Conservation (phyloP, 1,140 invertebrate genomes). For the Andrena cerasifolii region DNA sequence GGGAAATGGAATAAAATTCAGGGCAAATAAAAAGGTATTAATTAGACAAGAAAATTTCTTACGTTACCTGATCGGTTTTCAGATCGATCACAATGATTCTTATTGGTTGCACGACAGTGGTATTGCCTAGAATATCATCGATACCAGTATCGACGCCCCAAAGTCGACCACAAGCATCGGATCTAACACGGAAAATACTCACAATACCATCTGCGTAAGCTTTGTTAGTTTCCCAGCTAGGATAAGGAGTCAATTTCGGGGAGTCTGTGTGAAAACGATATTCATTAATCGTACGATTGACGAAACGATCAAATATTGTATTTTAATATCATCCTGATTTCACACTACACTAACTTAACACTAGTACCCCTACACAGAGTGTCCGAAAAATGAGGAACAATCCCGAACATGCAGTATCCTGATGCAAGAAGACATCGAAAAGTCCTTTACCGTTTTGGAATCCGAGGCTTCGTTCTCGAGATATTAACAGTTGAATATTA, state of each 20-base stretch:
- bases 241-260: constrained; percentile 87
- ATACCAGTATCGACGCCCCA: constrained; percentile 91
- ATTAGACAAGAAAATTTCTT: neutral
- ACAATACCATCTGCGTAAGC: constrained; percentile 82
- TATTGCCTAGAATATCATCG: constrained; percentile 86
- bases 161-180: constrained; percentile 88
- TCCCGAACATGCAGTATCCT: no score
- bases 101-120: constrained; percentile 84
- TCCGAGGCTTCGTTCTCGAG: no score
- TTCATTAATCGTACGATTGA: no score
- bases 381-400: no score
- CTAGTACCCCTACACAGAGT: no score
- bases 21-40: neutral
- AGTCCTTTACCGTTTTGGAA: no score
- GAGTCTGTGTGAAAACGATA: constrained; percentile 75
- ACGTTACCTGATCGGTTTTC: constrained; percentile 84
- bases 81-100: constrained; percentile 88
- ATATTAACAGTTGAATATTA: no score
- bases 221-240: constrained; percentile 86
- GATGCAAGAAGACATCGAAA: no score
- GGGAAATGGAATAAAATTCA: no score
- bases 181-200: constrained; percentile 86
- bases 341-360: no score
- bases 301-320: constrained; percentile 21
- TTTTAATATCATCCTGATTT: no score